Base-by-base conservation (phyloP, 2,113 vertebrate genomes). In the Saguinus midas region DNA sequence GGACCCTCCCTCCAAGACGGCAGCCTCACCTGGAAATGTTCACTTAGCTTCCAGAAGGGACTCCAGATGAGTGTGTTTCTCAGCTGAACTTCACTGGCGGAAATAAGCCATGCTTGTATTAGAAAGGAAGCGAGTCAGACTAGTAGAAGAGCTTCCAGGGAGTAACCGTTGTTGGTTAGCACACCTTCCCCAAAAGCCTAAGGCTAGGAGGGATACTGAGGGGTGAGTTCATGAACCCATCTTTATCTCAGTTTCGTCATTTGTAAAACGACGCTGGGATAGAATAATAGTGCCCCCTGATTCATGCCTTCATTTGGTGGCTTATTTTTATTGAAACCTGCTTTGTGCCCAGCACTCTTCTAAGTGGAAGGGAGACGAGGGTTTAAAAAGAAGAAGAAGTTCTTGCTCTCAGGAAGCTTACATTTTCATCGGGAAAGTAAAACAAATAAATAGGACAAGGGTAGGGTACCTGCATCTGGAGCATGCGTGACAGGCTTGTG, bases 401-500 rank as follows among this genome's bases (percentile, higher is more conserved):
- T 45, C 2, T 29, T 52, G 52, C 29, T 70, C 35, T 95, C 27
- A 20, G 35, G 58, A 78, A 48, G 14, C 48, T 73, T 27, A 17
- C 35, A 17, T 55, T 87, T 73, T 35, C 68, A 37, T 20, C n/a
- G 6, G 57, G 40, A 72, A 91, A 91, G 45, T 37, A 66, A 58
- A 4, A 50, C 10, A n/a, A 52, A 16, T 20, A 13, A 10, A n/a
- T 20, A 20, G 6, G 29, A n/a, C 14, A 8, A 57, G 55, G 45
- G 52, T 6, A 11, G n/a, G 5, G 12, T n/a, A 17, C 27, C 81
- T 55, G 23, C 50, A 6, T 61, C 83, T 35, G 17, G 45, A 17
- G 78, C 11, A 29, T 6, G 8, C 0, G 0, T 0, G 18, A 83
- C 18, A 23, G 17, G 66, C 40, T 40, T 50, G 23, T 1, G 2